Base-by-base conservation (phyloP, 2,797 vertebrate genomes). In the Cirrhinus molitorella region DNA sequence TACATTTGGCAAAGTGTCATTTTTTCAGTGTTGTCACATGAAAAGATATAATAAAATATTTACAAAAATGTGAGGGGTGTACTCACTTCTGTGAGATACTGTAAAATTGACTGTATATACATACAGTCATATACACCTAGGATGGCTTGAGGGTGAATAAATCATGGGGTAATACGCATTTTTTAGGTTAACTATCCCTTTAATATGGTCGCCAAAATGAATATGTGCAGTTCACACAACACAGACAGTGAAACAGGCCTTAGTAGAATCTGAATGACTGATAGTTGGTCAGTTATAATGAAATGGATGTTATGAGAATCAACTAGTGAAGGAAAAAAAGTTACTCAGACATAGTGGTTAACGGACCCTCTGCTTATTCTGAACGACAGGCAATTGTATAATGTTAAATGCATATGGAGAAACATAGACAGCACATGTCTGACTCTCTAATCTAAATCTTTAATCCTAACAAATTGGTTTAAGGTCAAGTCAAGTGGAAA, bases 401-500 rank as follows among this genome's bases (percentile, higher is more conserved):
- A 37, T 40, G 8, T n/a, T 75, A 75, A 75, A 75, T 40, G 13
- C 31, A 40, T 17, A 23, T 40, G 21, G 12, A 40, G 59, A 49
- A 67, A 79, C 61, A 65, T 19, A n/a, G 19, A 75, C 43, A 43
- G 3, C n/a, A n/a, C n/a, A n/a, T 55, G 31, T 37, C 63, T 40
- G 19, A 70, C 13, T 63, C 57, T 5, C 59, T 37, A 5, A 61
- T 72, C 28, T 73, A 7, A 82, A 75, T 53, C 61, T 45, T 65
- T 66, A 66, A 66, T 82, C 34, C 47, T 3, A 37, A 49, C 47
- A 72, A 67, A 81, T 31, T 57, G 61, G 72, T 83, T 55, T 31
- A 34, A 67, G 81, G 81, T 83, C 81, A 66, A 57, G 81, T 83
- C 81, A 66, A 57, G 14, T 74, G 45, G n/a, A 81, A 63, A 34